Evolutionary conservation across 2,113 vertebrate species (phyloP).

Genomic region (Pituophis catenifer): DNA sequence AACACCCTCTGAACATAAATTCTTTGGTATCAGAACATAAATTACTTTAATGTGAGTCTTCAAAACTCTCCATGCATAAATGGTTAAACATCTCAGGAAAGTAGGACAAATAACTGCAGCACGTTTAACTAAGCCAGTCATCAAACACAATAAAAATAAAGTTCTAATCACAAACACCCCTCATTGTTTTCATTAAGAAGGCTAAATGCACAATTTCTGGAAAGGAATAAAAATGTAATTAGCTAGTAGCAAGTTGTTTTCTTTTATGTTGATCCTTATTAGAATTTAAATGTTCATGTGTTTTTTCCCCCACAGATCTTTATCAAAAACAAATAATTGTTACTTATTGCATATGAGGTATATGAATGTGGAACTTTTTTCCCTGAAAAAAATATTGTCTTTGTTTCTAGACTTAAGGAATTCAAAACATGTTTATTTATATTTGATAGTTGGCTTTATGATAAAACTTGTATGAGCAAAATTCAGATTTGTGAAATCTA

Average conservation of each 20-base stretch:
- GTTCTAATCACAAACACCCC: slow-evolving; percentile 27
- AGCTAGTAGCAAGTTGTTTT: slow-evolving; percentile 28
- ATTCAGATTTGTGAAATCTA: not conserved
- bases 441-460: not conserved
- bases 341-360: not conserved
- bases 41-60: slow-evolving; percentile 1
- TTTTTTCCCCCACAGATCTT: slow-evolving; percentile 11
- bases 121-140: not conserved
- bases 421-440: not conserved
- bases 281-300: not conserved
- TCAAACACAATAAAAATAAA: not conserved
- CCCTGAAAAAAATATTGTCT: not conserved
- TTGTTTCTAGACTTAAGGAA: not conserved
- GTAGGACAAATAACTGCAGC: slow-evolving; percentile 32
- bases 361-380: not conserved
- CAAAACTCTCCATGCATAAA: slow-evolving; percentile 14
- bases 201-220: not conserved
- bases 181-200: not conserved
- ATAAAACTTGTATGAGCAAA: not conserved
- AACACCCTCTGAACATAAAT: slow-evolving; percentile 40
- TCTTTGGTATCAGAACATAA: slow-evolving; percentile 8
- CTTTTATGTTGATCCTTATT: not conserved
- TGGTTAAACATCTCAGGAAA: not conserved
- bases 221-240: slow-evolving; percentile 35
- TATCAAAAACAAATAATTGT: not conserved